Base-by-base conservation (phyloP, 2,888 invertebrate genomes). In the Spialia ferax region DNA sequence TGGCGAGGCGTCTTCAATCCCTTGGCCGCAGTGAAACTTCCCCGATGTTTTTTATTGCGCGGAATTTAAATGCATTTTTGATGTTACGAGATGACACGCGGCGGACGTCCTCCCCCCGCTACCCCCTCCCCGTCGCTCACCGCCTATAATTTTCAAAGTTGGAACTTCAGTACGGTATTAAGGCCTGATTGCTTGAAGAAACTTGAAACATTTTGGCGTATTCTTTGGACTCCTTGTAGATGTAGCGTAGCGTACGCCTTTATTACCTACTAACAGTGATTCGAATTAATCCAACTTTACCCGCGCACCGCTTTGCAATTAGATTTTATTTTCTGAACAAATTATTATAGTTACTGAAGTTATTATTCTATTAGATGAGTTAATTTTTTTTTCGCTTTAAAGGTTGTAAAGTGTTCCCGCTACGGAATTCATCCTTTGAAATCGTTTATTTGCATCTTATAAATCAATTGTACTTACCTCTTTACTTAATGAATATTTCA, bases 51-150 rank as follows among this genome's bases (percentile, higher is more conserved):
- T 93, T 93, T 93, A 93, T 93, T 93, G 93, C 92, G 90, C 90
- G 83, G 89, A 93, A 93, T 94, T 91, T 94, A 94, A 94, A 94
- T 94, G 94, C 94, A 94, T 94, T 94, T 94, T 94, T 94, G 94
- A 92, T 94, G 94, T 94, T 90, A 91, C 90, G 92, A 93, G 91
- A 93, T 93, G 93, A 93, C 93, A 93, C 92, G 90, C 93, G 88
- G 92, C 91, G 91, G 91, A 90, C 92, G 88, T 88, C 88, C 88
- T 86, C 87, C 84, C 81, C 48, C 82, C 74, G 77, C 79, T 85
- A 83, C 81, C 38, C 81, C 74, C 77, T 79, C 86, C 83, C 74
- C 81, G 77, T 80, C 76, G 80, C 82, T 85, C 83, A 81, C 85
- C 85, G 85, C 92, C 91, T 91, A 93, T 93, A 93, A 93, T 93